phyloP scores from a whole-genome alignment of 2,113 vertebrate species.

The Perognathus longimembris region DNA sequence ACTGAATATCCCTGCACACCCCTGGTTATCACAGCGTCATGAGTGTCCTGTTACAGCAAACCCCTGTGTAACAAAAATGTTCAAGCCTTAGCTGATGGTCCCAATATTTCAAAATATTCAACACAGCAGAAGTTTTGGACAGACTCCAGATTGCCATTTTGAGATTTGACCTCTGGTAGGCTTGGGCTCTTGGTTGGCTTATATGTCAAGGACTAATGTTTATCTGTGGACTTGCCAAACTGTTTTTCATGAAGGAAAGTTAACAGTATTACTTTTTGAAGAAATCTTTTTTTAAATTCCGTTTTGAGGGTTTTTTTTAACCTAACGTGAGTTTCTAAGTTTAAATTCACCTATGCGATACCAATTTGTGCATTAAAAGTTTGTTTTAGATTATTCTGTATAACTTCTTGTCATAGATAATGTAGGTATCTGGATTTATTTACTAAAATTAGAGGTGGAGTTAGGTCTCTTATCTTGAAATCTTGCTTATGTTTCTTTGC shows the following conservation, averaged over 20 bases:
- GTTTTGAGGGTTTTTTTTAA: slow-evolving; percentile 82
- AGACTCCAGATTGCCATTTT: slow-evolving; percentile 49
- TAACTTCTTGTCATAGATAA: slow-evolving; percentile 74
- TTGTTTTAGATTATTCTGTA: neutral
- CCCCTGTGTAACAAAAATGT: slow-evolving; percentile 13
- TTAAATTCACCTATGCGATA: slow-evolving; percentile 72
- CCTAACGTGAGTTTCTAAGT: slow-evolving; percentile 71
- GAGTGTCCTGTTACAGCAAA: slow-evolving; percentile 51
- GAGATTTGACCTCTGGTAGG: slow-evolving; percentile 63
- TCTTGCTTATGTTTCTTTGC: slow-evolving; percentile 74
- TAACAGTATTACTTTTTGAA: slow-evolving; percentile 87
- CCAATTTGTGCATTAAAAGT: slow-evolving; percentile 57
- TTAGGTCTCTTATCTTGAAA: slow-evolving; percentile 70
- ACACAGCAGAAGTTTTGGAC: slow-evolving; percentile 63
- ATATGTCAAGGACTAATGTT: slow-evolving; percentile 75
- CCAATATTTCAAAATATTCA: slow-evolving; percentile 75
- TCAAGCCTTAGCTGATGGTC: slow-evolving; percentile 64
- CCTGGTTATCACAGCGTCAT: slow-evolving; percentile 53
- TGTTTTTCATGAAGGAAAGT: slow-evolving; percentile 88
- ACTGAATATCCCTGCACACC: slow-evolving; percentile 45
- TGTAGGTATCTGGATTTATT: slow-evolving; percentile 73
- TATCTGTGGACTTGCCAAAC: slow-evolving; percentile 82
- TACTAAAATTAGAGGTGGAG: slow-evolving; percentile 65
- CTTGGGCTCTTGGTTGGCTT: slow-evolving; percentile 72
- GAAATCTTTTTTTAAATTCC: slow-evolving; percentile 79